phyloP scores from a whole-genome alignment of 2,888 invertebrate genomes.

The Dryomyza anilis region DNA sequence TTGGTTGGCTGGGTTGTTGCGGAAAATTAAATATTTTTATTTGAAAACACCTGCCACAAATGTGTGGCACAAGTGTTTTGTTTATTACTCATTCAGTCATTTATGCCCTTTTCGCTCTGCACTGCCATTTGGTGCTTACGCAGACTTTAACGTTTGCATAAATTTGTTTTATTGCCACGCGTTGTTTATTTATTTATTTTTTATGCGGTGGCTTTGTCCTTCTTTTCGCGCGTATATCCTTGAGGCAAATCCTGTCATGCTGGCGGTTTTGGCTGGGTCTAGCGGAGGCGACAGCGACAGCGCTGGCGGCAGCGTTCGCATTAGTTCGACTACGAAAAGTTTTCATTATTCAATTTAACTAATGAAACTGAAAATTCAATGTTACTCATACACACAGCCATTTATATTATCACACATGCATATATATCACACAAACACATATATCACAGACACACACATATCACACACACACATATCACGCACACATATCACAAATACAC shows the following conservation, averaged over 20 bases:
- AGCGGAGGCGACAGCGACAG: no score
- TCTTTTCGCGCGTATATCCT: conserved; percentile 18
- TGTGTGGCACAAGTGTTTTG: no score
- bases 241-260: not conserved
- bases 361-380: conserved; percentile 59
- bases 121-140: conserved; percentile 16
- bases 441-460: no score
- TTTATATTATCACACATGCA: conserved; percentile 10
- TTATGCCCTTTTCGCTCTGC: conserved; percentile 36
- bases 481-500: not conserved
- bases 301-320: no score
- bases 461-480: conserved; percentile 4
- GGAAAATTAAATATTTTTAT: no score
- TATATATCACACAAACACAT: conserved; percentile 19
- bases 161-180: conserved; percentile 53
- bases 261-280: not conserved
- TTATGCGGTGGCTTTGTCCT: conserved; percentile 2
- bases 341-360: conserved; percentile 59
- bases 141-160: conserved; percentile 57
- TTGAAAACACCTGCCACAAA: no score
- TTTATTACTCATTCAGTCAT: conserved; percentile 9
- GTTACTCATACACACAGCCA: conserved; percentile 37
- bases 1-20: no score
- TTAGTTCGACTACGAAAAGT: conserved; percentile 40
- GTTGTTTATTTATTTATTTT: conserved; percentile 17